A percentile compares a stretch with the other conserved stretches of the same genome.
These are phyloP conservation scores for Ptilodon capucinus DNA, from an alignment of 2,888 invertebrate species.

Conservation along the genomic window DNA sequence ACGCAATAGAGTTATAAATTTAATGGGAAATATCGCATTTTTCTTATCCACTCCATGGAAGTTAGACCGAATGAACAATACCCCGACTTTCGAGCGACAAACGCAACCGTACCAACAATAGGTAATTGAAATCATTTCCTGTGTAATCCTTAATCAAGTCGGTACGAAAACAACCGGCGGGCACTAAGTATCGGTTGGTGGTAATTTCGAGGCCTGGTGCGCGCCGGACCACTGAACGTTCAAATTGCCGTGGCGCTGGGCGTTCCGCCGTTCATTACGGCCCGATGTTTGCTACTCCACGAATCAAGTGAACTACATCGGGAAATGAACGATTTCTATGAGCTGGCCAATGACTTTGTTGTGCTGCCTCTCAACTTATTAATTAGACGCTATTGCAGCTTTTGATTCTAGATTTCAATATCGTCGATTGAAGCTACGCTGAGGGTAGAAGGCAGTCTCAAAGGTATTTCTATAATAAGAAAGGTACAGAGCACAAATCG, in stretches of 20 bases:
- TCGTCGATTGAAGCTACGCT: no score
- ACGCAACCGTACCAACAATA: constrained; percentile 35
- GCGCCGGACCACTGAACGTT: constrained; percentile 70
- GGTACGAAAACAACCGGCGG: constrained; percentile 19
- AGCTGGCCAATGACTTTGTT: constrained; percentile 1
- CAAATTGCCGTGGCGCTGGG: constrained; percentile 70
- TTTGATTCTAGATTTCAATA: no score
- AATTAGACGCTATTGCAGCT: not conserved
- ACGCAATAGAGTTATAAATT: not conserved
- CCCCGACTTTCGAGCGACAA: constrained; percentile 18
- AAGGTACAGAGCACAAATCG: no score
- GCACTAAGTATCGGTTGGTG: constrained; percentile 44
- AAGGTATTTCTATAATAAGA: no score
- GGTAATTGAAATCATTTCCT: constrained; percentile 36
- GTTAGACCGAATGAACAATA: constrained; percentile 19
- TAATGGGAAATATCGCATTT: not conserved
- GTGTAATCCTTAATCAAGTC: constrained; percentile 16
- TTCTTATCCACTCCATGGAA: constrained; percentile 15
- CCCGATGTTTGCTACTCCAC: constrained; percentile 62
- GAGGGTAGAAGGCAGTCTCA: no score
- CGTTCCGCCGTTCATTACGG: constrained; percentile 63
- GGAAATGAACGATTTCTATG: constrained; percentile 59
- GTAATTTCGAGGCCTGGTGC: constrained; percentile 69
- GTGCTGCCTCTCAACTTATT: not conserved
- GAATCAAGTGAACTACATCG: constrained; percentile 55